Evolutionary conservation across 2,113 vertebrate genomes (phyloP).

Genomic region (Rutilus rutilus): DNA sequence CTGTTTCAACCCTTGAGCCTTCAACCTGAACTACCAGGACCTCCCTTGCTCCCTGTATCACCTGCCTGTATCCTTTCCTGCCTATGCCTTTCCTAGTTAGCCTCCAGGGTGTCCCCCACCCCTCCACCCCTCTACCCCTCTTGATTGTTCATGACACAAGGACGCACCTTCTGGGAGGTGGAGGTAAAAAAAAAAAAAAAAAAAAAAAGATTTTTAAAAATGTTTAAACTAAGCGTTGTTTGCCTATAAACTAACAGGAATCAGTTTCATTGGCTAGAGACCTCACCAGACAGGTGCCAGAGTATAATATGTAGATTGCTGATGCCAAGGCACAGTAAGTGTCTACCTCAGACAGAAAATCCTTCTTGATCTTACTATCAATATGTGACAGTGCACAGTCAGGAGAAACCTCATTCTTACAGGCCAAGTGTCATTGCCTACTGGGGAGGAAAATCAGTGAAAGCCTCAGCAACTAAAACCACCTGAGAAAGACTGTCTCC

Average conservation of each 20-base stretch:
- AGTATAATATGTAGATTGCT: constrained; percentile 13
- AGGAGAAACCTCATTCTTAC: constrained; percentile 5
- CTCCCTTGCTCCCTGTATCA: too few species aligned
- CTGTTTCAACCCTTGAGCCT: too few species aligned
- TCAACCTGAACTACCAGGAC: too few species aligned
- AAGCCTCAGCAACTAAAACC: constrained; percentile 10
- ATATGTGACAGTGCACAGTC: constrained; percentile 9
- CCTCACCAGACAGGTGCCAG: not conserved
- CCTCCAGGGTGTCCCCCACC: too few species aligned
- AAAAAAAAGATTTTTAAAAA: not conserved
- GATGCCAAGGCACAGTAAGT: constrained; percentile 2
- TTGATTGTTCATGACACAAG: too few species aligned
- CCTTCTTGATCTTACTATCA: not conserved
- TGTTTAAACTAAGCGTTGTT: not conserved
- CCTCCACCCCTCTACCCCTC: too few species aligned
- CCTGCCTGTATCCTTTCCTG: too few species aligned
- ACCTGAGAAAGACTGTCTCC: constrained; percentile 34
- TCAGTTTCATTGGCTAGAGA: not conserved
- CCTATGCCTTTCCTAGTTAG: too few species aligned
- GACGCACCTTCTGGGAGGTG: too few species aligned
- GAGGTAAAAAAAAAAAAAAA: too few species aligned
- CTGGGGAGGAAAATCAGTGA: constrained; percentile 27
- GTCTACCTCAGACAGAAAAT: not conserved
- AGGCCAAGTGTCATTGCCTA: not conserved
- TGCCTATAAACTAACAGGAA: not conserved